A percentile compares a stretch with the other conserved stretches of the same genome.
phyloP scores from a whole-genome alignment of 2,888 invertebrate species.

The Poecilus cupreus region DNA sequence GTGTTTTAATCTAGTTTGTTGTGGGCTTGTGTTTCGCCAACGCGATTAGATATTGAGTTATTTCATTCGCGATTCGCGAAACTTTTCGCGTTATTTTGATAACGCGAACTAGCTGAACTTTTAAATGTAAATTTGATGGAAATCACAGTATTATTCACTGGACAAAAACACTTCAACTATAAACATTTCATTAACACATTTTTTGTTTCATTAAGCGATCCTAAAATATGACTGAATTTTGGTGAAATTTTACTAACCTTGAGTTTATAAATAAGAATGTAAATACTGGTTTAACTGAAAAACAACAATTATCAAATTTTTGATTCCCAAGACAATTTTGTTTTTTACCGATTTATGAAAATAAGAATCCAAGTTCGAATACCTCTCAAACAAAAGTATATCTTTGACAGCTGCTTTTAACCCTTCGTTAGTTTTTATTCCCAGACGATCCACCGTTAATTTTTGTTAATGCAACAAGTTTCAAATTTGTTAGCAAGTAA shows the following conservation, averaged over 20 bases:
- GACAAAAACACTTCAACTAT: neutral
- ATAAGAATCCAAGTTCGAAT: too few relatives aligned
- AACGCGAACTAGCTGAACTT: neutral
- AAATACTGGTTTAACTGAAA: slow-evolving; percentile 13
- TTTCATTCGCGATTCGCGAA: neutral
- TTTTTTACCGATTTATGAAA: too few relatives aligned
- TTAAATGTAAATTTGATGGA: neutral
- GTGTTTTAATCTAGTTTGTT: slow-evolving; percentile 41
- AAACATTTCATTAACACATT: too few relatives aligned
- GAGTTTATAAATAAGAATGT: neutral
- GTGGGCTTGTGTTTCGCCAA: slow-evolving; percentile 13
- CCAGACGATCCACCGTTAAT: too few relatives aligned
- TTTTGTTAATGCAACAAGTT: too few relatives aligned
- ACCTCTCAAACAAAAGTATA: too few relatives aligned
- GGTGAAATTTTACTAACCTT: neutral
- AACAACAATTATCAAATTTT: neutral
- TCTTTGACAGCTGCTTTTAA: too few relatives aligned
- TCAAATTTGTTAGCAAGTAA: too few relatives aligned
- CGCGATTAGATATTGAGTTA: slow-evolving; percentile 19
- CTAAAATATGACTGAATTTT: too few relatives aligned
- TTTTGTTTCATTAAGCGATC: too few relatives aligned
- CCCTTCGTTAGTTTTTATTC: too few relatives aligned
- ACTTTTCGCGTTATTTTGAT: slow-evolving; percentile 1
- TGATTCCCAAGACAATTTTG: too few relatives aligned
- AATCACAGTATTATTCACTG: neutral